Evolutionary conservation across 2,797 vertebrate species (phyloP), one percentile per base, ranked within the genome.

Genomic region (Odontamblyopus rebecca): DNA sequence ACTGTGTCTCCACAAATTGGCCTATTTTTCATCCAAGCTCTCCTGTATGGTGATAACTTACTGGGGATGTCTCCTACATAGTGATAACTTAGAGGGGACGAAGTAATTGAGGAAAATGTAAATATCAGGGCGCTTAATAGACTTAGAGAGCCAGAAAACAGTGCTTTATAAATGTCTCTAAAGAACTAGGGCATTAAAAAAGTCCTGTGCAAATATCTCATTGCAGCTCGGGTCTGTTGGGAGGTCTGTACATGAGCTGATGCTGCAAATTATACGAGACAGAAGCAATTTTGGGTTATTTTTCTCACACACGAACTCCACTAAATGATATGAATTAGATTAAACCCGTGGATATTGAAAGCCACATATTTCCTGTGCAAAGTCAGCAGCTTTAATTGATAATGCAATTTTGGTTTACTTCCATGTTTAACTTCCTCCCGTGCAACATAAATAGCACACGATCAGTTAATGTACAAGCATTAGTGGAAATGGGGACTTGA

Each of bases 181-280:
- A 85, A 89, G 80, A 83, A 82, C 65, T 63, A 56, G 82, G 81
- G 80, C 38, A 65, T 27, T 65, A 65, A 65, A 65, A 65, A 65
- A 74, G 83, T 89, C 82, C 74, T 30, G 71, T 74, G 74, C 71
- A 77, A 82, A 85, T 79, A 81, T 85, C 84, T 82, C 79, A 77
- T 70, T 86, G 69, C 72, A 69, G 69, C 59, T 56, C 50, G 65
- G 8, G 77, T 73, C 85, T 54, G 15, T 69, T 56, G 82, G 76
- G 82, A 87, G 70, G 69, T 26, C 30, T 82, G 12, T 84, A 81
- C 59, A 73, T 82, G 79, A 81, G 83, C 86, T 85, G 79, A 89
- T 80, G 80, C 86, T 73, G 85, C 89, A 90, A 90, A 93, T 91
- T 83, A 74, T 80, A 86, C 81, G 77, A 86, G 90, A 91, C 88